Percentiles rank a stretch among this genome's conserved stretches.
phyloP scores from a whole-genome alignment of 1,140 invertebrate genomes.

The Orius laevigatus region DNA sequence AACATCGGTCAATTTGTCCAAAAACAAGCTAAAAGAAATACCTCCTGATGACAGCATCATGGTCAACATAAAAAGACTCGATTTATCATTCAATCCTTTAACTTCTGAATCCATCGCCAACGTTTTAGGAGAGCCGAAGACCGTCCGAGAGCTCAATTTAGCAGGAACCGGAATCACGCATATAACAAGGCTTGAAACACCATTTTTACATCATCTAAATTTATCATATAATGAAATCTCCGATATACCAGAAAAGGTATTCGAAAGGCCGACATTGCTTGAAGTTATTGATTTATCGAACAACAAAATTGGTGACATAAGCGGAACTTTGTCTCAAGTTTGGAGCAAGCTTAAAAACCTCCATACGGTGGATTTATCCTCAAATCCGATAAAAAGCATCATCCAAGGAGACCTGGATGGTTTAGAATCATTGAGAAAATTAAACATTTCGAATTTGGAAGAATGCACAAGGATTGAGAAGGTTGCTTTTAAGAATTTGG shows the following conservation, averaged over 20 bases:
- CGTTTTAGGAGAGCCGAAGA: slow-evolving; percentile 75
- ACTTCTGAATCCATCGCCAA: slow-evolving; percentile 50
- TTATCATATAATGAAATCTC: slow-evolving; percentile 60
- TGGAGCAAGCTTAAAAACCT: slow-evolving; percentile 51
- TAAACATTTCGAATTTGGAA: slow-evolving; percentile 49
- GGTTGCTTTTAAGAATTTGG: slow-evolving; percentile 54
- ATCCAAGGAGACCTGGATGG: slow-evolving; percentile 55
- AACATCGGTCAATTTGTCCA: slow-evolving; percentile 56
- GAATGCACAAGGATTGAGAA: slow-evolving; percentile 63
- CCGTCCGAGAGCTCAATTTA: slow-evolving; percentile 61
- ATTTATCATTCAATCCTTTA: slow-evolving; percentile 72
- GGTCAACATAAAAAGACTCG: slow-evolving; percentile 71
- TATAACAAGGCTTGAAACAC: slow-evolving; percentile 60
- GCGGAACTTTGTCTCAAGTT: slow-evolving; percentile 31
- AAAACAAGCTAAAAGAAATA: slow-evolving; percentile 59
- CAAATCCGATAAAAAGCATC: slow-evolving; percentile 55
- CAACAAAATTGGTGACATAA: slow-evolving; percentile 48
- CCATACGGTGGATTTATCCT: slow-evolving; percentile 54
- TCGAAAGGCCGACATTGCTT: slow-evolving; percentile 60
- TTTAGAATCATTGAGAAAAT: slow-evolving; percentile 40
- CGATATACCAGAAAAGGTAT: slow-evolving; percentile 42
- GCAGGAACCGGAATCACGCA: slow-evolving; percentile 55
- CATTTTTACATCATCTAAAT: slow-evolving; percentile 68
- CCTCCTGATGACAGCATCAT: slow-evolving; percentile 69
- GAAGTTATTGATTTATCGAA: slow-evolving; percentile 60